Base-by-base conservation (phyloP, 2,797 vertebrate genomes). In the Sebastes glaucus region DNA sequence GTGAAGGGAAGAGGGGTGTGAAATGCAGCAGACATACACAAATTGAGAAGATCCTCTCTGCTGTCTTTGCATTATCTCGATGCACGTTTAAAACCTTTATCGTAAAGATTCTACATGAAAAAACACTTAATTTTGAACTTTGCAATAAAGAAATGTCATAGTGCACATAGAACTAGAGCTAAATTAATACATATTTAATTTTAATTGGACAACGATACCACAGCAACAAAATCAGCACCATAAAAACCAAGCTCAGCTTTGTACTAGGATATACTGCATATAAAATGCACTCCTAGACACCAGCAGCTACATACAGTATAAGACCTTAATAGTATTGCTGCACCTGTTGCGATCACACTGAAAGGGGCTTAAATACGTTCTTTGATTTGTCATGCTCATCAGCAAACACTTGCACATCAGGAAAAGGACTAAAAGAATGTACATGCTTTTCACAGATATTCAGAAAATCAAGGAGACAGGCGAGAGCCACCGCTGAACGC, bases 381-480 rank as follows among this genome's bases (percentile, higher is more conserved):
- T 83, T 87, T 84, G 70, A 87, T 87, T 83, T 71, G 78, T 89
- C 82, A 88, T 89, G 85, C 79, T 81, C 71, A 71, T 91, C 87
- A 49, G 74, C 81, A 87, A 90, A 93, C 88, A 89, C 83, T 49
- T 35, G 64, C 80, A 74, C 80, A 78, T 74, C 20, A 61, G 35
- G 71, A 67, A 84, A 81, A 79, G 80, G 49, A 80, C 53, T 49
- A 70, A 84, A 78, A 67, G 56, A 74, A 80, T 56, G 69, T 56
- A 57, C 25, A 82, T 78, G 83, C 87, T 89, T 86, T 88, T 93
- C 91, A 93, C 30, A 2, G 6, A 67, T 69, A 64, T 64, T 97
- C 92, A 94, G 95, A 96, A 97, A 98, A 98, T 97, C 96, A 94
- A 95, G 92, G 88, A 94, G 97, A 98, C 97, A 97, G 95, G 46